Evolutionary conservation across 2,113 vertebrate species (phyloP).

Genomic region (Suricata suricatta): DNA sequence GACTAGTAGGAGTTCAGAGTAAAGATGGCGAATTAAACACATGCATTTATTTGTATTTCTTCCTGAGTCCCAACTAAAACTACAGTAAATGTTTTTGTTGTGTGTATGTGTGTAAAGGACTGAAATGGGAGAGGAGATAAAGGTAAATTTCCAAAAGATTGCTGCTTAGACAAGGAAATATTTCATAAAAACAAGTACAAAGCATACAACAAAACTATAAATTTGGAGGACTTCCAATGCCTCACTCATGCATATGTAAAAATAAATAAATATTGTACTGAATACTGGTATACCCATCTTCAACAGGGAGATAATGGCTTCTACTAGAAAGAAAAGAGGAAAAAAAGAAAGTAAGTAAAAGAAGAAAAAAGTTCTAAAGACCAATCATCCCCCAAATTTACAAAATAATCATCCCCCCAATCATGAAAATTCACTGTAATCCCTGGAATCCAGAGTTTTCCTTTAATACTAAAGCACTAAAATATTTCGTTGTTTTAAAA

Average conservation of each 20-base stretch:
- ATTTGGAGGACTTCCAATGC: background rate
- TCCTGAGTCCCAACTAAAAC: background rate
- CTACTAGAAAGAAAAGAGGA: background rate
- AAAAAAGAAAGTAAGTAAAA: background rate
- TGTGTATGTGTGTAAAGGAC: background rate
- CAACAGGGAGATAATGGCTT: background rate
- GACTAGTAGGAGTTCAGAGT: background rate
- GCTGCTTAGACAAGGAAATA: background rate
- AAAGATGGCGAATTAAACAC: constrained; percentile 13
- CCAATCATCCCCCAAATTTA: background rate
- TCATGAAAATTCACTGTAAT: background rate
- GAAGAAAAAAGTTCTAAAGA: background rate
- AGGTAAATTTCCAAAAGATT: background rate
- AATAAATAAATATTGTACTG: background rate
- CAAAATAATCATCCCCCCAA: background rate
- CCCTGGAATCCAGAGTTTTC: background rate
- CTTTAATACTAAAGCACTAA: background rate
- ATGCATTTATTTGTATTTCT: background rate
- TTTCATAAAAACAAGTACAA: background rate
- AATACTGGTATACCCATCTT: background rate
- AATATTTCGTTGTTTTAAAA: background rate
- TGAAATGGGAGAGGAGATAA: background rate
- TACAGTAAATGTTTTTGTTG: background rate
- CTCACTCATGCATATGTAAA: background rate
- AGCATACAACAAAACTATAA: constrained; percentile 7